Conservation (phyloP, 1,140 invertebrate genomes). For the Archegozetes longisetosus region DNA sequence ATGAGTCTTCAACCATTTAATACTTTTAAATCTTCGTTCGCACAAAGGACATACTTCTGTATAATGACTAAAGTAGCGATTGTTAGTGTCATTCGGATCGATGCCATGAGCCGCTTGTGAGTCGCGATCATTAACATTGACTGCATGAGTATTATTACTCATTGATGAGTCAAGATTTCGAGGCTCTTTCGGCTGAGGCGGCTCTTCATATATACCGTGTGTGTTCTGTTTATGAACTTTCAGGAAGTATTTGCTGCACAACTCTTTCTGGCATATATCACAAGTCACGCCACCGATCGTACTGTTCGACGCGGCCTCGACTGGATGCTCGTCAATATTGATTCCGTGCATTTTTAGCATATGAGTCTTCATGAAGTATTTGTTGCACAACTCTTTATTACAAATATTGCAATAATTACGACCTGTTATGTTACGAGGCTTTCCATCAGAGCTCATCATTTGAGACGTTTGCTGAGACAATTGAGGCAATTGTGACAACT, state of each 20-base stretch:
- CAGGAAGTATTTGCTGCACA: constrained; percentile 93
- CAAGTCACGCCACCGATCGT: constrained; percentile 82
- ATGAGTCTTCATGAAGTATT: constrained; percentile 99
- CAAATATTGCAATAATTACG: constrained; percentile 93
- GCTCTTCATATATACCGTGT: constrained; percentile 55
- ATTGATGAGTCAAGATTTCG: neutral
- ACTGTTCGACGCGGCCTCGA: constrained; percentile 51
- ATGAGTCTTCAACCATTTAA: constrained; percentile 76
- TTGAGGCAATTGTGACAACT: neutral
- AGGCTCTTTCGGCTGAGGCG: constrained; percentile 31
- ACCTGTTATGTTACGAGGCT: constrained; percentile 34
- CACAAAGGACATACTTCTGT: constrained; percentile 72
- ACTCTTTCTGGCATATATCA: constrained; percentile 91
- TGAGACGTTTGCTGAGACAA: no score
- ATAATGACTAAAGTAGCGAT: constrained; percentile 48
- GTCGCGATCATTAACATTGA: neutral
- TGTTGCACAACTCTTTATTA: constrained; percentile 98
- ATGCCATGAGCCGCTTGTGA: constrained; percentile 1
- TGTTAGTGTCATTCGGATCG: constrained; percentile 28
- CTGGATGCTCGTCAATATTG: constrained; percentile 44
- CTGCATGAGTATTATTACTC: neutral
- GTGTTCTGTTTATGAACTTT: constrained; percentile 94
- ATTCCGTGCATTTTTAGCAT: constrained; percentile 99
- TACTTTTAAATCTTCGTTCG: constrained; percentile 65
- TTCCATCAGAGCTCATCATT: constrained; percentile 23